Percentiles rank a stretch among this genome's conserved stretches.
These are phyloP conservation scores for Schlechtendalia chinensis DNA, from an alignment of 1,140 invertebrate species.

Conservation along the genomic window DNA sequence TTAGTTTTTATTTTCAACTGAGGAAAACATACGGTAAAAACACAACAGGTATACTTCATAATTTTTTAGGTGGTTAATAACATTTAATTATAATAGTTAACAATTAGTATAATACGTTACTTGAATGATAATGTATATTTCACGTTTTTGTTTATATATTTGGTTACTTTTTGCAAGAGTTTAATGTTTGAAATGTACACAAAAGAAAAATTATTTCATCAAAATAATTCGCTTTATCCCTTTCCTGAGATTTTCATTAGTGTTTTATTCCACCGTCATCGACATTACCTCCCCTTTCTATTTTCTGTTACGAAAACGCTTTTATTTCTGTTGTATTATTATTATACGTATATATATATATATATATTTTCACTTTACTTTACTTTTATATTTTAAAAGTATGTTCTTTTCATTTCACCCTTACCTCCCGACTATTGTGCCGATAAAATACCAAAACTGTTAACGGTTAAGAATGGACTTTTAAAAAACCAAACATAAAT, in stretches of 20 bases:
- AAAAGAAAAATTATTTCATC: slow-evolving; percentile 47
- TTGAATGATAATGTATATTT: slow-evolving; percentile 9
- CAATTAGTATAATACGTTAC: neutral
- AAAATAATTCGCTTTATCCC: slow-evolving; percentile 41
- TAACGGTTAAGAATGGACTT: slow-evolving; percentile 11
- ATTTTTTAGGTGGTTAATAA: neutral
- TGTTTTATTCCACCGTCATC: slow-evolving; percentile 14
- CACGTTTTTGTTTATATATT: neutral
- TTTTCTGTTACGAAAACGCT: slow-evolving; percentile 19
- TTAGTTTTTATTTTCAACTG: neutral
- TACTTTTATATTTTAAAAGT: slow-evolving; percentile 36
- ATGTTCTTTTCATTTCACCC: slow-evolving; percentile 11
- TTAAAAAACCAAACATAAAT: slow-evolving; percentile 39
- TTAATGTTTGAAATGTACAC: slow-evolving; percentile 9
- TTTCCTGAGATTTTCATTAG: slow-evolving; percentile 36
- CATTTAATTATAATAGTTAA: slow-evolving; percentile 2
- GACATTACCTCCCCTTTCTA: slow-evolving; percentile 3
- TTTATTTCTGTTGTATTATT: slow-evolving; percentile 33
- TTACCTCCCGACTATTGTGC: slow-evolving; percentile 15
- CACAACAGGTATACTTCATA: neutral
- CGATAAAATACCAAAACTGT: slow-evolving; percentile 25
- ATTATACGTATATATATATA: neutral
- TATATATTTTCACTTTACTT: neutral
- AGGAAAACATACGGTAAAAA: neutral
- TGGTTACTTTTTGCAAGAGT: slow-evolving; percentile 24